Base-by-base conservation (phyloP, 2,888 invertebrate genomes). In the Ochropleura leucogaster region DNA sequence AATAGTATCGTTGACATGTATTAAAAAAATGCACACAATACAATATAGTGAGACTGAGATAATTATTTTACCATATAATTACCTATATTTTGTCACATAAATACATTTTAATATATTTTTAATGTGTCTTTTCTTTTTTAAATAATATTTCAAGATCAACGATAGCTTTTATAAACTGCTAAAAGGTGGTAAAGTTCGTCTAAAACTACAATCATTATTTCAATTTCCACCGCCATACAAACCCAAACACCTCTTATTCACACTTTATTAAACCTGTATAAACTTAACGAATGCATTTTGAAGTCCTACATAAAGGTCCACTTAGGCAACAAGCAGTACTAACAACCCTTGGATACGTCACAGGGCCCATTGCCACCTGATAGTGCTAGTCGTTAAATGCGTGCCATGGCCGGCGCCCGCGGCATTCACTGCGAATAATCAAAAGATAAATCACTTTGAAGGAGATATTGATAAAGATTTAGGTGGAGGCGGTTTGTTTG, bases 301-400 rank as follows among this genome's bases (percentile, higher is more conserved):
- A 86, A 76, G 60, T 72, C 68, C 62, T 30, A 57, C 84, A 87
- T 88, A 88, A 88, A 87, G 84, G 87, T 80, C 85, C 87, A 85
- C 87, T 87, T 86, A 83, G 67, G 83, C 87, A 90, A 91, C 92
- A 93, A 93, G 91, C 87, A 89, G 83, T 88, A 88, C 89, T 92
- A 92, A 93, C 92, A 91, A 92, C 89, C 88, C 83, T 71, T 71
- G 80, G 77, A 84, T 82, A 88, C 85, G 87, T 87, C 86, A 85
- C 83, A 81, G 60, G 57, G 79, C 80, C 57, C 84, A 90, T 92
- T 89, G 89, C 90, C 90, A 92, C 91, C 90, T 85, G 87, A 89
- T 86, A 82, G 84, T 85, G 89, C 89, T 90, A 85, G 89, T 90
- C 88, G 88, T 87, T 92, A 91, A 91, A 90, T 90, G 88, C 84